Base-by-base conservation (phyloP, 2,888 invertebrate genomes). In the Leucozona laternaria region DNA sequence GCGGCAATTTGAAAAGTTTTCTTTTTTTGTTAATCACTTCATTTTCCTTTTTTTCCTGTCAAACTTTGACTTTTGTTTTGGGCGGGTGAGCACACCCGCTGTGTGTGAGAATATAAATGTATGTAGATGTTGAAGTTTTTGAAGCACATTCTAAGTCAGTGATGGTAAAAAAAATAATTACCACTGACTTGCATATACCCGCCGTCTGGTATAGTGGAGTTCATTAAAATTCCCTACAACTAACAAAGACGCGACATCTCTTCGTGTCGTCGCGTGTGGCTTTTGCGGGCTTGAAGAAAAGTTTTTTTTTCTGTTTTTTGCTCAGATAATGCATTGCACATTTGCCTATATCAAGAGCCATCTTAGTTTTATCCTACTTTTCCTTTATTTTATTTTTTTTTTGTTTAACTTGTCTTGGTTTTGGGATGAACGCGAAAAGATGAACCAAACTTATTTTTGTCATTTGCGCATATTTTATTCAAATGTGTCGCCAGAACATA, bases 401-500 rank as follows among this genome's bases (percentile, higher is more conserved):
- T 40, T 22, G 17, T 43, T 37, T 20, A 62, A 43, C 43, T 62
- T 62, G 45, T 64, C 45, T 55, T 57, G 66, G 58, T 50, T 22
- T 37, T 15, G 15, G 15, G 43, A 34, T 68, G 68, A 31, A 37
- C 71, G 45, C 31, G 25, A 40, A 79, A 78, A 73, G 76, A 76
- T 72, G 71, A 72, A 71, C 75, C 50, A 78, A 86, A 86, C 86
- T 82, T 75, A 86, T 82, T 82, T 81, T 82, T 82, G 57, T 82
- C 82, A 82, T 71, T 86, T 75, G 68, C 62, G 86, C 78, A 86
- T 86, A 86, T 86, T 86, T 86, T 86, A 86, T 86, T 86, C 78
- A 86, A 86, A 86, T 86, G 72, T 45, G 62, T 15, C 11, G 15
- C 40, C 4, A 40, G n/a, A 22, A 37, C 15, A 55, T 37, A 28